Evolutionary conservation across 92 coral and sea anemone genomes (phyloP), one percentile per base, ranked within the genome.

Genomic region (Porites lobata): DNA sequence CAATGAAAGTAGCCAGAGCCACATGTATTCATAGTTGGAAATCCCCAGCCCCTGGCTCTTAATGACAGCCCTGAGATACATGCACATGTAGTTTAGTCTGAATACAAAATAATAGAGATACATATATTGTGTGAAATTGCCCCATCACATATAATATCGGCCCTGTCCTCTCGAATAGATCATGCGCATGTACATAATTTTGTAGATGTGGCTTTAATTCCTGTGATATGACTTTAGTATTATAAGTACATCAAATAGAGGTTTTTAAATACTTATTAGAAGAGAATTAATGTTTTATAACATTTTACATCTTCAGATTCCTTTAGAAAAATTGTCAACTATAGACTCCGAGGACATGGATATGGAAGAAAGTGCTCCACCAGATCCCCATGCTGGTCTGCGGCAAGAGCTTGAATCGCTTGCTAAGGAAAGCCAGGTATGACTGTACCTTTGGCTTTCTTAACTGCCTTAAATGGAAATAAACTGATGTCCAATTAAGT

Each of bases 401-500:
- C 75, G 64, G 9, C 87, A 73, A 73, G 89, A 90, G 13, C 81
- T 93, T n/a, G 87, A 86, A 8, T n/a, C 15, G 18, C 92, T 91
- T 74, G 58, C 63, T 56, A 74, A 65, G 71, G 95, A 92, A 22
- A 94, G 95, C 87, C 92, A 81, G 93, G 96, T 94, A 86, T 3
- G 6, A 77, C 15, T 9, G 14, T 7, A 38, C 8, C 61, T 10
- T 56, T 56, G 61, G 12, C 15, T 56, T 56, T 56, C 47, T 10
- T 14, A 56, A 56, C 13, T 7, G 13, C 14, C 61, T 56, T 56
- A 14, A 43, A 43, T 38, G 56, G 12, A 52, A 75, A 20, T 29
- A 52, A 75, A 52, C 61, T 56, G 61, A 56, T 10, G 17, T 56
- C 61, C 61, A 8, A 56, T 54, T 54, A 10, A 9, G 14, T 8